Evolutionary conservation across 1,140 invertebrate genomes (phyloP), one percentile per base, ranked within the genome.

Genomic region (Trypoxylus dichotomus): DNA sequence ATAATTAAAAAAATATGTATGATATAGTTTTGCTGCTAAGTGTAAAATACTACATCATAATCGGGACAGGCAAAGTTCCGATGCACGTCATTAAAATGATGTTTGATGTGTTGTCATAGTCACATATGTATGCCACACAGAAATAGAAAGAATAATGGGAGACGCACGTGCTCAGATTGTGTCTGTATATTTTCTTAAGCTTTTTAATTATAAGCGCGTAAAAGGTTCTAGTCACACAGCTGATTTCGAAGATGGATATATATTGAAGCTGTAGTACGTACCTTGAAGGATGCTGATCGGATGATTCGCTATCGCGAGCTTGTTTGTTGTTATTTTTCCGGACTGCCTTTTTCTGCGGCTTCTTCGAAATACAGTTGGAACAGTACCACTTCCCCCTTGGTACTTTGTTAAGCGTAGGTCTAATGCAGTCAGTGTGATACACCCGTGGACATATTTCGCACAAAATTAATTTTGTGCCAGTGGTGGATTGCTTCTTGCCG

Each of bases 391-490:
- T 96, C 71, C 94, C 94, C 77, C 94, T 90, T 27, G 94, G 94
- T 80, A 92, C 91, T 91, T 97, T 96, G 80, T 90, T 87, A 82
- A 97, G 88, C 11, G 94, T 93, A 29, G 96, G 96, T 86, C 94
- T 94, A 80, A 97, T 91, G 87, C 97, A 99, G 84, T 96, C 95
- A 72, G 94, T 92, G 86, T 98, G 97, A 87, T 96, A 97, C 78
- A 94, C 94, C 75, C 96, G 91, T 2, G 94, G 94, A 88, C 97
- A 99, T 21, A 94, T 87, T 85, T 97, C 94, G 85, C 97, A 99
- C 15, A 93, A 89, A 42, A 96, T 90, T 80, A 95, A 89, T 81
- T 95, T 93, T 85, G 89, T 81, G 24, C 95, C 93, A 0, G 86
- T 84, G 29, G 85, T 79, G 1, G 88, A 87, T 2, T 88, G 87